Base-by-base conservation (phyloP, 2,113 vertebrate genomes). In the Myrmecobius fasciatus region DNA sequence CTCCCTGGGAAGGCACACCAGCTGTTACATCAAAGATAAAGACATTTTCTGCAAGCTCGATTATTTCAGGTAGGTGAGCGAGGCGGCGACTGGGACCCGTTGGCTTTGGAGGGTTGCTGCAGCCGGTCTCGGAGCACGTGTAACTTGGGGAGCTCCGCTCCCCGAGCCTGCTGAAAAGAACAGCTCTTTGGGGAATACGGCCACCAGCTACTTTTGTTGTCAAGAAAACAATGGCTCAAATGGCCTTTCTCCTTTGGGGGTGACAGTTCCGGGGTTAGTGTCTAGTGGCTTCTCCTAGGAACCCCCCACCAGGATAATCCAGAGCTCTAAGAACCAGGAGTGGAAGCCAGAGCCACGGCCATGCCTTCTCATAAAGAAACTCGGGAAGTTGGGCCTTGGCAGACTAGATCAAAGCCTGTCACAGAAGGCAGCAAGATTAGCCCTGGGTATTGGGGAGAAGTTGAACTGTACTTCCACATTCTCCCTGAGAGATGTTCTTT, bases 11-110 rank as follows among this genome's bases (percentile, higher is more conserved):
- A 99, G 99, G 94, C 99, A 99, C 92, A 99, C 99, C 51, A 99
- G 99, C 98, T 99, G 99, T 94, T 99, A 99, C 96, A 99, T 99
- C 97, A 99, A 99, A 98, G 99, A 99, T 83, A 99, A 99, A 97
- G 99, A 99, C 97, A 99, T 99, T 96, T 99, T 99, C 98, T 99
- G 99, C 98, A 99, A 99, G 98, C 99, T 99, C 89, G 99, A 99
- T 98, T 99, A 99, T 98, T 99, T 99, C 98, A 99, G 99, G 99
- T 99, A 99, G 49, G 54, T 52, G 4, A 10, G 46, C 36, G 36
- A 51, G 83, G 48, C 52, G 49, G 36, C 31, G 3, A 67, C 31
- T 67, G 31, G 5, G 56, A 36, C 14, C 14, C 60, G 1, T 36
- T 36, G 10, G 7, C 31, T 36, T 67, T 14, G 4, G 28, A 12